phyloP scores from a whole-genome alignment of 37 sponge, comb jelly and placozoan genomes.

The Theonella swinhoei region DNA sequence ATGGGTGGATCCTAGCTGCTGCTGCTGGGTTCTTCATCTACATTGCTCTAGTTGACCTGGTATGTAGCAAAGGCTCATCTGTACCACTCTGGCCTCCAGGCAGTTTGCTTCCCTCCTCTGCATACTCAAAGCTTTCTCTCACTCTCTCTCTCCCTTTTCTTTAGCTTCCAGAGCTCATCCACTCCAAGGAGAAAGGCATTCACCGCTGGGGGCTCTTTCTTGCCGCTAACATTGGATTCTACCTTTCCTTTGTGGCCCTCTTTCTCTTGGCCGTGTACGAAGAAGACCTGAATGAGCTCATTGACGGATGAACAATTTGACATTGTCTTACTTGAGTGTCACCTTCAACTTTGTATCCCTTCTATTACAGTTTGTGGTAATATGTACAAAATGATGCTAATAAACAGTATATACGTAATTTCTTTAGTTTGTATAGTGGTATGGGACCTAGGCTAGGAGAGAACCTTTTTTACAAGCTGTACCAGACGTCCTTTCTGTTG shows the following conservation, averaged over 20 bases:
- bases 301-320: neutral
- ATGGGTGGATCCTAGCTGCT: conserved; percentile 67
- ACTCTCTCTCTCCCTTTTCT: conserved; percentile 1
- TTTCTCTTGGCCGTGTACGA: conserved; percentile 75
- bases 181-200: conserved; percentile 46
- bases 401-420: too few relatives aligned
- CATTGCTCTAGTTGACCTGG: conserved; percentile 77
- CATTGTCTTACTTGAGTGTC: too few relatives aligned
- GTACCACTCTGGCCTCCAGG: neutral
- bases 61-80: too few relatives aligned
- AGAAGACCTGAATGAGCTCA: conserved; percentile 34
- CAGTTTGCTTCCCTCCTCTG: too few relatives aligned
- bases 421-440: too few relatives aligned
- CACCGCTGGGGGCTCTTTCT: conserved; percentile 18
- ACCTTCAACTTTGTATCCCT: too few relatives aligned
- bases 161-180: conserved; percentile 47
- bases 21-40: conserved; percentile 83
- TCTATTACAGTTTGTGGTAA: too few relatives aligned
- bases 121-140: too few relatives aligned
- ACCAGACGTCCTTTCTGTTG: too few relatives aligned
- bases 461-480: too few relatives aligned
- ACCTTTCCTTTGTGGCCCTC: conserved; percentile 49
- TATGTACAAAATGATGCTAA: too few relatives aligned
- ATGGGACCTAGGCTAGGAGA: too few relatives aligned
- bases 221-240: conserved; percentile 58